A percentile compares a stretch with the other conserved stretches of the same genome.
Evolutionary conservation across 1,140 invertebrate species (phyloP).

Genomic region (Hormaphis cornu): DNA sequence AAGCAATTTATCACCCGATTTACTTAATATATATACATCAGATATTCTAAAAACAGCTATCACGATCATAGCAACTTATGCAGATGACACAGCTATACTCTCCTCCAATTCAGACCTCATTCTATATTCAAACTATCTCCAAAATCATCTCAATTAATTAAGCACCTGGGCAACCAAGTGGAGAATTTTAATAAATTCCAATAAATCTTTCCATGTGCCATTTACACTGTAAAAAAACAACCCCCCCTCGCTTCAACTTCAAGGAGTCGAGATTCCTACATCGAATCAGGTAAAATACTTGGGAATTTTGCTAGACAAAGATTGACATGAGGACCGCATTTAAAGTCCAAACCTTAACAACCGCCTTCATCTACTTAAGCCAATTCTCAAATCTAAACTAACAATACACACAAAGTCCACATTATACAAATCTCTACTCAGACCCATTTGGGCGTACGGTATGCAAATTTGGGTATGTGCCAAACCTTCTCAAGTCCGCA

Average conservation of each 20-base stretch:
- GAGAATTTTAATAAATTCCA: slow-evolving; percentile 38
- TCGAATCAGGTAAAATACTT: background rate
- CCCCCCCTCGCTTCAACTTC: background rate
- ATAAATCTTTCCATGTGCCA: slow-evolving; percentile 37
- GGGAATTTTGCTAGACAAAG: slow-evolving; percentile 25
- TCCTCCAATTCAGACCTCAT: slow-evolving; percentile 22
- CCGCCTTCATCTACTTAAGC: no score
- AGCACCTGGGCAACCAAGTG: slow-evolving; percentile 37
- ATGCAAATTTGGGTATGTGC: slow-evolving; percentile 40
- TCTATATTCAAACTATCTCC: slow-evolving; percentile 35
- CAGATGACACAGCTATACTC: slow-evolving; percentile 39
- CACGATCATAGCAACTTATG: slow-evolving; percentile 34
- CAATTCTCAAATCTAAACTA: slow-evolving; percentile 31
- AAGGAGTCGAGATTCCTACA: background rate
- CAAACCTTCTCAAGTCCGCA: no score
- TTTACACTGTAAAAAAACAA: background rate
- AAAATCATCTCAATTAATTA: slow-evolving; percentile 35
- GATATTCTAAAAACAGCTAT: background rate
- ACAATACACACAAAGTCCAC: slow-evolving; percentile 34
- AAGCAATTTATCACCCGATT: background rate
- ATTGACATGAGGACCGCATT: slow-evolving; percentile 15
- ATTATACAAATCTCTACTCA: no score
- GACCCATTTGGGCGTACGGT: slow-evolving; percentile 40
- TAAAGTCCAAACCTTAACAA: background rate
- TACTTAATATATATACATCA: no score